A percentile compares a stretch with the other conserved stretches of the same genome.
These are phyloP conservation scores for Mionectes macconnelli DNA, from an alignment of 2,113 vertebrate species.

Conservation along the genomic window DNA sequence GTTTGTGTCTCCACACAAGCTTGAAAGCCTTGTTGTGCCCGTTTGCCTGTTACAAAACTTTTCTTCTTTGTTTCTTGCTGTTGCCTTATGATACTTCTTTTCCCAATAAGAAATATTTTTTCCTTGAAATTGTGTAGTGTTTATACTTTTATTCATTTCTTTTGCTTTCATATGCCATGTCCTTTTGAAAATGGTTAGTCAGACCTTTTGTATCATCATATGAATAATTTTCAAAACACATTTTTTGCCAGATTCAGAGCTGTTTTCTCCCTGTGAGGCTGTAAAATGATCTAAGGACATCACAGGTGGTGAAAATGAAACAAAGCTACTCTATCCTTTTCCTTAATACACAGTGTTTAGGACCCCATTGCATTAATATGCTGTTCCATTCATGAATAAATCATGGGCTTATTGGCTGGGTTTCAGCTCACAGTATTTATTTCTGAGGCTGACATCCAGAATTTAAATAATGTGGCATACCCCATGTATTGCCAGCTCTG, in stretches of 20 bases:
- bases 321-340: not conserved
- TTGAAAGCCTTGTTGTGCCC: not conserved
- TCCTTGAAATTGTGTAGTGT: not conserved
- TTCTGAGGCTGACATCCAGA: not conserved
- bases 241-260: not conserved
- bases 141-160: not conserved
- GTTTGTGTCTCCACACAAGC: not conserved
- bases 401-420: not conserved
- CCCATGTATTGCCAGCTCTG: not conserved
- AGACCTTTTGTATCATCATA: not conserved
- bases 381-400: not conserved
- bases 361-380: not conserved
- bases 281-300: not conserved
- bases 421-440: not conserved
- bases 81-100: not conserved
- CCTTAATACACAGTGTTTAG: not conserved
- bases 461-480: not conserved
- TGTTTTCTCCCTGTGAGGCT: not conserved
- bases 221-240: not conserved
- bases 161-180: not conserved
- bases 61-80: not conserved
- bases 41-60: not conserved
- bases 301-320: slow-evolving; percentile 1
- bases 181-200: not conserved
- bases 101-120: not conserved